Evolutionary conservation across 2,797 vertebrate genomes (phyloP), one percentile per base, ranked within the genome.

Genomic region (Lutjanus argentimaculatus): DNA sequence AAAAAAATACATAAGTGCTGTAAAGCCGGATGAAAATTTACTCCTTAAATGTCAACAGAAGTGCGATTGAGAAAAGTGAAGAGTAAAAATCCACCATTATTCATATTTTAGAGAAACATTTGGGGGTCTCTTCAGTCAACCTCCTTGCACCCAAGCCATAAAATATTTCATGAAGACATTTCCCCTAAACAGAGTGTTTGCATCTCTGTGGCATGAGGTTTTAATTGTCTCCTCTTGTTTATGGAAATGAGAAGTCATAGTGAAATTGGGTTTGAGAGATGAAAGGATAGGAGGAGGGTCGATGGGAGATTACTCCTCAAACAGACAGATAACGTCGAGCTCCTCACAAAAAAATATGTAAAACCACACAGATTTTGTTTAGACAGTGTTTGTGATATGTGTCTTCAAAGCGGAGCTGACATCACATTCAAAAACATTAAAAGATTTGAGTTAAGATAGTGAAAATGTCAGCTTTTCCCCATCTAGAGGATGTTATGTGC

Each of bases 401-500:
- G 43, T 48, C 64, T 65, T 67, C 53, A 76, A 71, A 86, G 58
- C 13, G 5, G 49, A 46, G 57, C 63, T 67, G 73, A 70, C 75
- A 66, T 61, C 55, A 56, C 15, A 65, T 83, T 76, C 25, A 73
- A 67, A 75, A 75, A 65, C 15, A 77, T 76, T 19, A 56, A 79
- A 70, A 80, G 56, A 81, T 74, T 53, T 21, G 21, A 58, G 68
- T 80, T 63, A 25, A 55, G 62, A 84, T 49, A 22, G 36, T 48
- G 40, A 36, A 82, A 76, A 76, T 68, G 67, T 67, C 84, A 75
- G 66, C 45, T 70, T 83, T 68, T 57, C 66, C 46, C 43, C 61
- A 72, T 80, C 55, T 13, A 5, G n/a, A 56, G 25, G 70, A 66
- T 79, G 69, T 49, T 61, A 62, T 77, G 87, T 87, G 51, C 52